Base-by-base conservation (phyloP, 2,797 vertebrate genomes). In the Pteronotus mesoamericanus region DNA sequence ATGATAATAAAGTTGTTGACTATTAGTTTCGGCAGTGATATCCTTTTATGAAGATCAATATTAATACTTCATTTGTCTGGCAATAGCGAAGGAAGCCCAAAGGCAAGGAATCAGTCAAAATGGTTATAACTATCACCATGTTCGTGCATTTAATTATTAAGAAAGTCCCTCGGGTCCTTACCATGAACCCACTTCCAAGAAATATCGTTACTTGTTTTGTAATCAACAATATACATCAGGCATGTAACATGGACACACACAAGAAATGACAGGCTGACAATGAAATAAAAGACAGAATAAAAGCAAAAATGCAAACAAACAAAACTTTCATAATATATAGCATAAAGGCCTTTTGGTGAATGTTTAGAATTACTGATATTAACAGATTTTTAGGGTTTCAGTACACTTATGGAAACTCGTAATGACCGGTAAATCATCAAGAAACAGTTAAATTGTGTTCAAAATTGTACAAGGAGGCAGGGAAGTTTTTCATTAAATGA, bases 181-280 rank as follows among this genome's bases (percentile, higher is more conserved):
- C 55, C 39, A 46, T 48, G 24, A 87, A 37, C 29, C 9, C 19
- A 83, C 68, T 57, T 85, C 79, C 77, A 84, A 5, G 61, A 93
- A 90, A 55, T 72, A 86, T 42, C 10, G 21, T 74, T 95, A 82
- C 24, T 80, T 96, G 64, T 18, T 93, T 94, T 96, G 77, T 69
- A 94, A 94, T 86, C 15, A 19, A 89, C 21, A 90, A 53, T 44
- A 1, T 44, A 1, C 37, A 96, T 57, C 19, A 92, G 32, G 66
- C 72, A 74, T 57, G 42, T 69, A 42, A 94, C 34, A 91, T 26
- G 5, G 19, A 95, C 29, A 95, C 19, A 97, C 12, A 96, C 8
- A 92, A 95, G 48, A 95, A 85, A 89, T 59, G 75, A 95, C 75
- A 94, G 72, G n/a, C 12, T 90, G 85, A 86, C 64, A 94, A 95